Percentiles rank a stretch among this genome's conserved stretches.
Conservation (phyloP, 2,113 vertebrate genomes). For the Hypocryptadius cinnamomeus region DNA sequence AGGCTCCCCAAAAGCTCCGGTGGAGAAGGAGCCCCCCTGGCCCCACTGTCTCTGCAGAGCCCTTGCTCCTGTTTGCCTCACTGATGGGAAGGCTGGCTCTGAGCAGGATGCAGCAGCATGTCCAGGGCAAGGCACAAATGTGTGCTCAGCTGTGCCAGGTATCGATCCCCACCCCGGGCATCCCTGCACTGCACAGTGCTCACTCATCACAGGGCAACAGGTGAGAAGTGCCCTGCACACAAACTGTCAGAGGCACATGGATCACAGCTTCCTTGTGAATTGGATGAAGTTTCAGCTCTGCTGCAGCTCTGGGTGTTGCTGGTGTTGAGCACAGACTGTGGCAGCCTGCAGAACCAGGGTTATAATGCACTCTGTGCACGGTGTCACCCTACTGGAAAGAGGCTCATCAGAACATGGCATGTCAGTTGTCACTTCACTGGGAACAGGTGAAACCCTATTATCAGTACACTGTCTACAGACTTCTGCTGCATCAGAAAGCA, state of each 20-base stretch:
- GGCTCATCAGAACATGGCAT: slow-evolving; percentile 34
- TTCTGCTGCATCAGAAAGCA: slow-evolving; percentile 23
- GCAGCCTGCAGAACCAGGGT: neutral
- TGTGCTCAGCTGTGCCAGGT: fast-evolving
- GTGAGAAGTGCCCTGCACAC: neutral
- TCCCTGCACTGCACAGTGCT: neutral
- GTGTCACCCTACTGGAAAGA: slow-evolving; percentile 19
- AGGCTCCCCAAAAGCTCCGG: neutral
- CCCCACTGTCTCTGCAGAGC: neutral
- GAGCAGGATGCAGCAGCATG: neutral
- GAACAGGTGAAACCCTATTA: slow-evolving; percentile 55
- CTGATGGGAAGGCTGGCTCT: neutral
- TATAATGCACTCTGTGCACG: slow-evolving; percentile 14
- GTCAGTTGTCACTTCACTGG: slow-evolving; percentile 52
- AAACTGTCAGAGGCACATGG: neutral
- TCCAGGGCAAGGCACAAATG: neutral
- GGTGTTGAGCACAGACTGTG: neutral
- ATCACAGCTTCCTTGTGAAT: neutral
- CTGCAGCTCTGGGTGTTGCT: neutral
- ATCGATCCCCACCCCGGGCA: fast-evolving
- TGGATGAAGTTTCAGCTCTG: neutral
- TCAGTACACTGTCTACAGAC: neutral
- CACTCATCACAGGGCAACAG: neutral
- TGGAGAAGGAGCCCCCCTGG: neutral
- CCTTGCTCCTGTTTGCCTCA: neutral